Conservation (phyloP, 2,888 invertebrate genomes). For the Omphaloscelis lunosa region DNA sequence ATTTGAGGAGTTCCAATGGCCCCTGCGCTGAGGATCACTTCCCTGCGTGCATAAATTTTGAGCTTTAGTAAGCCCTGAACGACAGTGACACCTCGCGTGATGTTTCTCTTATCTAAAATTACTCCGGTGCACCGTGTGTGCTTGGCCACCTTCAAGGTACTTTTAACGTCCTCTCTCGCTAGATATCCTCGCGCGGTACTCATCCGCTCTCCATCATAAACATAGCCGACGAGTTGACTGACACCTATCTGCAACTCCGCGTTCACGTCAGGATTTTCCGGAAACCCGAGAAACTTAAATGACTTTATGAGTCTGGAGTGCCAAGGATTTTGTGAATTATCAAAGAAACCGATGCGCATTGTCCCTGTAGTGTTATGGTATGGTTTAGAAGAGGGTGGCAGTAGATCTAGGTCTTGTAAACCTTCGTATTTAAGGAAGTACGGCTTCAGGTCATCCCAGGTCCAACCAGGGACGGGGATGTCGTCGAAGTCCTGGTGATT, state of each 20-base stretch:
- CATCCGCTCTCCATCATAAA: slow-evolving; percentile 76
- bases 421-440: slow-evolving; percentile 81
- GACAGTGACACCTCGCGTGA: slow-evolving; percentile 75
- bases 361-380: slow-evolving; percentile 80
- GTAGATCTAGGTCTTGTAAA: slow-evolving; percentile 67
- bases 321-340: slow-evolving; percentile 76
- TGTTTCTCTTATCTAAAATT: slow-evolving; percentile 72
- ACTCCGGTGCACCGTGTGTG: slow-evolving; percentile 75
- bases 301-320: slow-evolving; percentile 72
- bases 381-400: slow-evolving; percentile 74
- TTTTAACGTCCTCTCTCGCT: slow-evolving; percentile 68
- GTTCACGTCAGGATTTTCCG: slow-evolving; percentile 78
- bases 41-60: slow-evolving; percentile 72
- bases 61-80: slow-evolving; percentile 54
- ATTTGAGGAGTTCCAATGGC: slow-evolving; percentile 80
- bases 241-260: slow-evolving; percentile 80
- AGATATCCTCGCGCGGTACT: slow-evolving; percentile 80
- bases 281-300: slow-evolving; percentile 71
- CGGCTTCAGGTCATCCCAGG: slow-evolving; percentile 77
- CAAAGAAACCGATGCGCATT: slow-evolving; percentile 75
- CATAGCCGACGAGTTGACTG: slow-evolving; percentile 74
- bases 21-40: slow-evolving; percentile 82
- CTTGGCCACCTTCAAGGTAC: slow-evolving; percentile 72
- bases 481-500: slow-evolving; percentile 76
- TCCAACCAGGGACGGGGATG: slow-evolving; percentile 76